These are phyloP conservation scores for Crenuchus spilurus DNA, from an alignment of 2,797 vertebrate species.

Conservation along the genomic window DNA sequence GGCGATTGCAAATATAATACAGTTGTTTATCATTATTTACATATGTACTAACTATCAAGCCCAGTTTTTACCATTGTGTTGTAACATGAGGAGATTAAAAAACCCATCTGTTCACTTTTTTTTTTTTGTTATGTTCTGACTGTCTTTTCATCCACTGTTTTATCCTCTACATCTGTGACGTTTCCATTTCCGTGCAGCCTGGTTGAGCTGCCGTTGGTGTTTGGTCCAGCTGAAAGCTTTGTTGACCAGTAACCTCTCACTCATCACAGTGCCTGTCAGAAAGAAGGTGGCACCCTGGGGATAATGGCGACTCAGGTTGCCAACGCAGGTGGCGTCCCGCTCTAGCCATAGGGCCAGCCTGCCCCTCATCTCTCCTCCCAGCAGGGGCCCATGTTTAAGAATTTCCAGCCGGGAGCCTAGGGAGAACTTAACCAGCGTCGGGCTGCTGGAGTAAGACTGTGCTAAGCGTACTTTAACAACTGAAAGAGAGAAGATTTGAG, in stretches of 20 bases:
- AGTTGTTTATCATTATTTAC: constrained; percentile 61
- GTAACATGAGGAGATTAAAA: not conserved
- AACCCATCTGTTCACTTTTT: not conserved
- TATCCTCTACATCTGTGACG: constrained; percentile 74
- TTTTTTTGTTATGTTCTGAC: not conserved
- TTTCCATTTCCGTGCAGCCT: constrained; percentile 80
- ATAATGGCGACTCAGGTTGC: constrained; percentile 81
- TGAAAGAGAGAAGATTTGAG: constrained; percentile 52
- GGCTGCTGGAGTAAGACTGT: constrained; percentile 72
- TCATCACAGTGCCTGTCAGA: constrained; percentile 79
- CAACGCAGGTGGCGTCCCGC: constrained; percentile 82
- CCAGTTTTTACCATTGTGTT: constrained; percentile 18
- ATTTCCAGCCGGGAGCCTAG: constrained; percentile 80
- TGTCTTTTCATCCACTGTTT: not conserved
- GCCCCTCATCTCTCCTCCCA: constrained; percentile 74
- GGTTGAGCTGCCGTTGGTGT: constrained; percentile 80
- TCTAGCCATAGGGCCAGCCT: constrained; percentile 83
- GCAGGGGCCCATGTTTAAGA: constrained; percentile 81
- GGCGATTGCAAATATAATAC: constrained; percentile 64
- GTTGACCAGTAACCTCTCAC: constrained; percentile 79
- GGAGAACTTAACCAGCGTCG: constrained; percentile 77
- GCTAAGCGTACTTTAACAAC: constrained; percentile 84
- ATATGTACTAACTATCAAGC: constrained; percentile 62
- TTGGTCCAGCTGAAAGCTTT: constrained; percentile 83
- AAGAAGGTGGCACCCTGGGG: constrained; percentile 77